A percentile compares a stretch with the other conserved stretches of the same genome.
Conservation (phyloP, 2,888 invertebrate genomes). For the Cantharis rufa region DNA sequence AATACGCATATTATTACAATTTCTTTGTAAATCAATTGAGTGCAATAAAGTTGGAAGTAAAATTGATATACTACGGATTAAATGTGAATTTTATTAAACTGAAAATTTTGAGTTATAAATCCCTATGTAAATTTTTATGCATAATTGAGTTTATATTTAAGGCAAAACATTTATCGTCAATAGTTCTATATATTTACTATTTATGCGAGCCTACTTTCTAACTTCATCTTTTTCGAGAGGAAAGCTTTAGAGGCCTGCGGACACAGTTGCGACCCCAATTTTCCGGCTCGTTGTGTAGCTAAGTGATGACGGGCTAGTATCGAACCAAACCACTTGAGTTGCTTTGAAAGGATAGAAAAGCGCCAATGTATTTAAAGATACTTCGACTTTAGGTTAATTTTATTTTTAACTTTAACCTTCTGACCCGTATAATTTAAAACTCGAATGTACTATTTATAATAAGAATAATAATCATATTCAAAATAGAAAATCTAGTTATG, state of each 20-base stretch:
- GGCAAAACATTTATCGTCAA: not conserved
- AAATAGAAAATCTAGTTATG: conserved; percentile 13
- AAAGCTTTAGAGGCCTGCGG: conserved; percentile 26
- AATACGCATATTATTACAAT: too few species aligned
- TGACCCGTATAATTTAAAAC: conserved; percentile 15
- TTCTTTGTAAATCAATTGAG: not conserved
- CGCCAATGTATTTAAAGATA: conserved; percentile 31
- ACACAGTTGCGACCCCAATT: conserved; percentile 44
- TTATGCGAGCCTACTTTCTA: conserved; percentile 15
- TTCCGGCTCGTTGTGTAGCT: conserved; percentile 51
- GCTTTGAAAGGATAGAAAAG: conserved; percentile 33
- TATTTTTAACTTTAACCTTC: conserved; percentile 15
- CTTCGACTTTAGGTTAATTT: conserved; percentile 27
- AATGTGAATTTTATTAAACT: not conserved
- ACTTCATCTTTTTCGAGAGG: conserved; percentile 22
- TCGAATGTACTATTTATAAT: conserved; percentile 13
- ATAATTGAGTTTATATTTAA: conserved; percentile 9
- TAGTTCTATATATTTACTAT: conserved; percentile 20
- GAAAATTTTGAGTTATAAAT: not conserved
- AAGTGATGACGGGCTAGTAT: conserved; percentile 48
- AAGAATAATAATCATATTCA: conserved; percentile 15
- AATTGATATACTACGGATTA: not conserved
- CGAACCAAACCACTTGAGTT: conserved; percentile 39
- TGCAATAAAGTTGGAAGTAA: not conserved
- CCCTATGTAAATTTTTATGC: not conserved